Percentiles rank a stretch among this genome's conserved stretches.
These are phyloP conservation scores for Morinoia aosen DNA, from an alignment of 2,888 invertebrate genomes.

Conservation along the genomic window DNA sequence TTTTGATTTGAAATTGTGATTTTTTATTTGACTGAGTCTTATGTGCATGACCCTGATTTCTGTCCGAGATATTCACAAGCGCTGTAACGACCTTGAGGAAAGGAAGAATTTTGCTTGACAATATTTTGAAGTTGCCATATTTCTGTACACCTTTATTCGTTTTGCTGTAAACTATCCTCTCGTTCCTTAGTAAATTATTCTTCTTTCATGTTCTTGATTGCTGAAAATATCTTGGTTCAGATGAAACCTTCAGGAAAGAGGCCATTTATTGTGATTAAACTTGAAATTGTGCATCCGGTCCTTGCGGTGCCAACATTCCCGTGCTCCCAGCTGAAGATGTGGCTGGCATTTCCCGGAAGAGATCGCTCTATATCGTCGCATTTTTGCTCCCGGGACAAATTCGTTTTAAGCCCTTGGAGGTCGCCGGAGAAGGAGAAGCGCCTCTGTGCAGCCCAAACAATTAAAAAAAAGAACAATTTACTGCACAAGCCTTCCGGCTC, in stretches of 20 bases:
- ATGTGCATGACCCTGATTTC: not conserved
- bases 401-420: not conserved
- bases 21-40: not conserved
- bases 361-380: constrained; percentile 7
- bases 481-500: not conserved
- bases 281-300: not conserved
- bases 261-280: not conserved
- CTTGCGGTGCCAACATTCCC: not conserved
- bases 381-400: constrained; percentile 6
- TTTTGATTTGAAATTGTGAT: no score
- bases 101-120: not conserved
- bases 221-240: not conserved
- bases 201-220: not conserved
- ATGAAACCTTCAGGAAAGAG: not conserved
- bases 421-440: constrained; percentile 23
- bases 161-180: not conserved
- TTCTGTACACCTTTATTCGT: not conserved
- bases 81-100: not conserved
- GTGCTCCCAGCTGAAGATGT: not conserved
- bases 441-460: constrained; percentile 18
- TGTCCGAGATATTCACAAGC: not conserved
- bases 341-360: constrained; percentile 16
- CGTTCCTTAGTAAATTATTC: not conserved
- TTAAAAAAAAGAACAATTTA: constrained; percentile 38
- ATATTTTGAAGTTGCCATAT: not conserved